These are phyloP conservation scores for Clarias macrocephalus DNA, from an alignment of 2,113 vertebrate genomes.

Conservation along the genomic window DNA sequence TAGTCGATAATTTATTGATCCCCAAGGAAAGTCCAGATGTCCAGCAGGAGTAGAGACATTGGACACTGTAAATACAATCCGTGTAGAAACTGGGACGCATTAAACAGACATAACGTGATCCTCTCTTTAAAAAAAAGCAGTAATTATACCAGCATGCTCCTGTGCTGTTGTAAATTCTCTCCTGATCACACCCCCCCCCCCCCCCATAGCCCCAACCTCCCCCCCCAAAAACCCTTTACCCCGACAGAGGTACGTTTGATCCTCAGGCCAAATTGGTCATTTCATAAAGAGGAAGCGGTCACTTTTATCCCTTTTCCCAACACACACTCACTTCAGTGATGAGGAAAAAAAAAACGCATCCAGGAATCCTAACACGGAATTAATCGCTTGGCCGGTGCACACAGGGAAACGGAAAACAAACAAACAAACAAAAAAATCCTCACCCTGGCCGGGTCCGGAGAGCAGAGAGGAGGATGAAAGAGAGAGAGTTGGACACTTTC, in stretches of 20 bases:
- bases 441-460: background rate
- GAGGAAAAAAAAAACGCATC: background rate
- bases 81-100: background rate
- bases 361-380: constrained; percentile 15
- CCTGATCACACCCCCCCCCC: background rate
- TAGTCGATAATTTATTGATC: no score
- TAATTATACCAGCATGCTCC: background rate
- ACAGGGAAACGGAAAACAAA: background rate
- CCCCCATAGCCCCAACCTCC: no score
- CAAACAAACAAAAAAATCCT: background rate
- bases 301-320: constrained; percentile 13
- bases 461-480: background rate
- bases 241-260: background rate
- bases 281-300: background rate
- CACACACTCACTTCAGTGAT: background rate
- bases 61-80: no score
- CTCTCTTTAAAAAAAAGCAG: no score
- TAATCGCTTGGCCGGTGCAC: constrained; percentile 2
- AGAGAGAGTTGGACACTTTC: background rate
- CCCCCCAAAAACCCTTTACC: no score
- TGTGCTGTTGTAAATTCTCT: background rate
- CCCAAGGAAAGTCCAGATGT: no score
- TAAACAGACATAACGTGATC: background rate
- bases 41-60: no score
- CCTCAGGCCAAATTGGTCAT: constrained; percentile 1